Evolutionary conservation across 2,888 invertebrate genomes (phyloP).

Genomic region (Lasioglossum lativentre): DNA sequence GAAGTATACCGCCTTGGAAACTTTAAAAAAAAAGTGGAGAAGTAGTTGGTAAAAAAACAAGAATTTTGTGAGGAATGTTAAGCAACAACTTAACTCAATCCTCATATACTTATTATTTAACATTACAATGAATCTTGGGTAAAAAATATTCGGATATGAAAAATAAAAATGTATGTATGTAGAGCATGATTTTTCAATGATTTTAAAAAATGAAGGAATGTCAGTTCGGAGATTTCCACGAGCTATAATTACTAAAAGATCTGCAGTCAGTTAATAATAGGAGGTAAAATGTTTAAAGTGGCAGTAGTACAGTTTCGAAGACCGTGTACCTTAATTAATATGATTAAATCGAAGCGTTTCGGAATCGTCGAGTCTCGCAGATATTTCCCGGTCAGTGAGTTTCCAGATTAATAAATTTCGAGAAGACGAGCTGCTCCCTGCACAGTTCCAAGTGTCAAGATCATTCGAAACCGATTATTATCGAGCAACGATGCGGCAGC

Average conservation of each 20-base stretch:
- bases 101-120: no score
- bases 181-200: background rate
- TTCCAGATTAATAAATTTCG: constrained; percentile 7
- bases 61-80: background rate
- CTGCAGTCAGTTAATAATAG: background rate
- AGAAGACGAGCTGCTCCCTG: background rate
- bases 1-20: background rate
- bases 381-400: background rate
- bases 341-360: background rate
- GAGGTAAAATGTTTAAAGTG: background rate
- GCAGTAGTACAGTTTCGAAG: background rate
- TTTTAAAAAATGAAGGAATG: background rate
- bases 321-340: background rate
- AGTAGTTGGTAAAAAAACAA: background rate
- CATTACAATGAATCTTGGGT: no score
- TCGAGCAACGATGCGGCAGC: background rate
- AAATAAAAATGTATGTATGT: no score
- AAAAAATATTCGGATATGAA: no score
- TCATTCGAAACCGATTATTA: constrained; percentile 37
- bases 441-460: constrained; percentile 23
- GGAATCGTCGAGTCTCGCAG: background rate
- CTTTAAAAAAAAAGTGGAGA: background rate
- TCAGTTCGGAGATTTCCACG: background rate
- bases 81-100: no score
- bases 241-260: background rate